Conservation (phyloP, 2,888 invertebrate species). For the Mythimna ferrago region DNA sequence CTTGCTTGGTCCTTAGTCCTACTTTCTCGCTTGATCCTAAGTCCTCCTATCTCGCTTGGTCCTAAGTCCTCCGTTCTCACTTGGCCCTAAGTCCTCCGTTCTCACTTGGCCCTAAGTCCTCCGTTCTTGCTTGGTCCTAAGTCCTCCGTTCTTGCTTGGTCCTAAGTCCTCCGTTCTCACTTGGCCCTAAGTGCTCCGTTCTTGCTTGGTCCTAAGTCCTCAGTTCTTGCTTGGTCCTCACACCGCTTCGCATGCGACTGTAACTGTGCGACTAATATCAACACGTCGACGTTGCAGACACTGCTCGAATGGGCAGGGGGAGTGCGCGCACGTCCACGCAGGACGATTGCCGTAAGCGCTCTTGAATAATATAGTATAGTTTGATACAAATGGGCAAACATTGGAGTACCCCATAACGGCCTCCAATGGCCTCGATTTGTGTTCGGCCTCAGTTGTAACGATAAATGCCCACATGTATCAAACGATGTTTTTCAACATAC, state of each 20-base stretch:
- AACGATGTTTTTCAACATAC: too few species aligned
- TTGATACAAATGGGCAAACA: too few species aligned
- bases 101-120: background rate
- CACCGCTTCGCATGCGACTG: constrained; percentile 15
- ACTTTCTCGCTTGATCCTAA: background rate
- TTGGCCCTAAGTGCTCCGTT: too few species aligned
- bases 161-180: background rate
- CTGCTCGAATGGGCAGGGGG: constrained; percentile 51
- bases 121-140: too few species aligned
- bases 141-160: background rate
- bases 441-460: too few species aligned
- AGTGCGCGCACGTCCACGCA: constrained; percentile 49
- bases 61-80: background rate
- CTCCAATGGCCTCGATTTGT: too few species aligned
- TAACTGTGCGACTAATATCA: constrained; percentile 49
- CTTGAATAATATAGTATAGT: background rate
- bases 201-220: background rate
- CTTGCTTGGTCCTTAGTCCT: background rate
- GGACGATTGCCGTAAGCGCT: constrained; percentile 57
- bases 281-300: constrained; percentile 43
- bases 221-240: background rate
- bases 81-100: background rate
- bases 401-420: too few species aligned
- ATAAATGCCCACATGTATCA: too few species aligned
- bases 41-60: background rate